Percentiles rank a stretch among this genome's conserved stretches.
These are phyloP conservation scores for Synchiropus splendidus DNA, from an alignment of 2,113 vertebrate genomes.

Conservation along the genomic window DNA sequence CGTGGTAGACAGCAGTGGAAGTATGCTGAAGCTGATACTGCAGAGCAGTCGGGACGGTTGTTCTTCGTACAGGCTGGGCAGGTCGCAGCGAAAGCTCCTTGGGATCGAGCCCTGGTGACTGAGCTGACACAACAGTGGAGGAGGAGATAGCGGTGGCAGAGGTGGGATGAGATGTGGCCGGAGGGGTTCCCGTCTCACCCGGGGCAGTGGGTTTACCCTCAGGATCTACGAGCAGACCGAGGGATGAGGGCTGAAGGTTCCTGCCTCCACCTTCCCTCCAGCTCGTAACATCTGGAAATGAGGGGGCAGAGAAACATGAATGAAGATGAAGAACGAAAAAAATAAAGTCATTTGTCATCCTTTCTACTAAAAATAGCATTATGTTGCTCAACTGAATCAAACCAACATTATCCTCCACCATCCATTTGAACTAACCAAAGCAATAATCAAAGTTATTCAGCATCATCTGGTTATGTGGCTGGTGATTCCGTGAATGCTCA, in stretches of 20 bases:
- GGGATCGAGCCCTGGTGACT: constrained; percentile 59
- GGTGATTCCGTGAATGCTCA: constrained; percentile 49
- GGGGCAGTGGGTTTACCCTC: constrained; percentile 75
- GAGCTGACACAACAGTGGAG: constrained; percentile 26
- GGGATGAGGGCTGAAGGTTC: constrained; percentile 81
- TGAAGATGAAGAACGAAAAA: too few species aligned
- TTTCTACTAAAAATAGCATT: too few species aligned
- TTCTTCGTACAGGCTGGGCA: constrained; percentile 79
- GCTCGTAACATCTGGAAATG: constrained; percentile 86
- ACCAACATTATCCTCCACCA: too few species aligned
- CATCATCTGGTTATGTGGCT: too few species aligned
- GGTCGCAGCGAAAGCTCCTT: constrained; percentile 91
- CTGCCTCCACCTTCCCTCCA: constrained; percentile 99
- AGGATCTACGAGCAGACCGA: constrained; percentile 78
- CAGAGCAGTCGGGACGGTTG: constrained; percentile 72
- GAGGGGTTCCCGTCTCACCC: constrained; percentile 75
- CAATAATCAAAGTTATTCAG: too few species aligned
- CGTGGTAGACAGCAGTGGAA: constrained; percentile 87
- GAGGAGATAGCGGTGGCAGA: constrained; percentile 39
- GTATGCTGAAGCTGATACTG: constrained; percentile 86
- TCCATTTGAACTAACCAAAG: too few species aligned
- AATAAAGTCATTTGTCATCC: too few species aligned
- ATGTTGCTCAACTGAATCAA: too few species aligned
- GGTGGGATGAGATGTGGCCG: constrained; percentile 52
- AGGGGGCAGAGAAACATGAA: not conserved